Percentiles rank a stretch among this genome's conserved stretches.
These are phyloP conservation scores for Brenthis ino DNA, from an alignment of 2,888 invertebrate species.

Conservation along the genomic window DNA sequence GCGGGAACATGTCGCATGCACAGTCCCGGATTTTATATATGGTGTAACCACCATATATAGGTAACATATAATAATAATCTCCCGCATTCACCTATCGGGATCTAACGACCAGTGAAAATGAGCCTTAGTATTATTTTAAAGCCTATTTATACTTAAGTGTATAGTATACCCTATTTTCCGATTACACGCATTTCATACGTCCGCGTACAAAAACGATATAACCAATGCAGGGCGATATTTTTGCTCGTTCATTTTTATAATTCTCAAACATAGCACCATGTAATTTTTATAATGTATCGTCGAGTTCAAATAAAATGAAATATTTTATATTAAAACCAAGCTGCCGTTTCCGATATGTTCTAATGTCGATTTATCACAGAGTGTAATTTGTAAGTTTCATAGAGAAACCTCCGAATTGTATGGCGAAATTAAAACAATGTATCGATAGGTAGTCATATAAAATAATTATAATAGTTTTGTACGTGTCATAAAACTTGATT, in stretches of 20 bases:
- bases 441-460: conserved; percentile 3
- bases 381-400: conserved; percentile 25
- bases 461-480: conserved; percentile 15
- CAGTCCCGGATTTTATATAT: too few species aligned
- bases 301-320: background rate
- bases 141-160: conserved; percentile 58
- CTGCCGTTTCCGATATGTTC: conserved; percentile 34
- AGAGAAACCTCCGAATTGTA: conserved; percentile 10
- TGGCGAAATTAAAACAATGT: conserved; percentile 4
- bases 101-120: too few species aligned
- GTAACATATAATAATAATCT: too few species aligned
- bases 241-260: conserved; percentile 4
- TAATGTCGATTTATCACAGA: conserved; percentile 33
- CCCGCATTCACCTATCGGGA: too few species aligned
- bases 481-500: conserved; percentile 6
- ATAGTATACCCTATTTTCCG: conserved; percentile 75
- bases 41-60: too few species aligned
- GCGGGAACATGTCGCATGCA: too few species aligned
- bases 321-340: conserved; percentile 7
- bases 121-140: conserved; percentile 54
- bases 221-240: conserved; percentile 62
- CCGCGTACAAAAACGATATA: conserved; percentile 64
- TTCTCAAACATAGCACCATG: conserved; percentile 42
- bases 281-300: conserved; percentile 14
- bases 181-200: conserved; percentile 67